Evolutionary conservation across 2,888 invertebrate species (phyloP).

Genomic region (Sinodicranocentrus sp.): DNA sequence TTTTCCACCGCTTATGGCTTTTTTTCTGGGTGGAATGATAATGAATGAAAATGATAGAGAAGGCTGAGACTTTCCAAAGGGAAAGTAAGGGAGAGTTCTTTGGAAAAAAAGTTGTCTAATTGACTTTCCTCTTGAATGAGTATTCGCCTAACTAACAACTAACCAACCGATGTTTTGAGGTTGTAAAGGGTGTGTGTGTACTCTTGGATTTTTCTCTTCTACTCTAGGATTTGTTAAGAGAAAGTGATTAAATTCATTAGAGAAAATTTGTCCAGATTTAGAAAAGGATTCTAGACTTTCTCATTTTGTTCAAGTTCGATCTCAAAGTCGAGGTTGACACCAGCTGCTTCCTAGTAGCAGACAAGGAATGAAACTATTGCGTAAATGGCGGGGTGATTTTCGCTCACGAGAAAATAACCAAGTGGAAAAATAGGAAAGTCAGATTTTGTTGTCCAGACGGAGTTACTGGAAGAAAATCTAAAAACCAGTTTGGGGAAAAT

Average conservation of each 20-base stretch:
- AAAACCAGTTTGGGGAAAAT: not conserved
- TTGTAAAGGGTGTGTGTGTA: not conserved
- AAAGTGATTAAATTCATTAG: constrained; percentile 19
- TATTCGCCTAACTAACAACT: not conserved
- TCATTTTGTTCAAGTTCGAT: no score
- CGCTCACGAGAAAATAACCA: constrained; percentile 48
- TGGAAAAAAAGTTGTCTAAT: constrained; percentile 12
- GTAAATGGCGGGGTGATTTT: constrained; percentile 62
- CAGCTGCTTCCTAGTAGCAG: constrained; percentile 31
- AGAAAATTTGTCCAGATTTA: not conserved
- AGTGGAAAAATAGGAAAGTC: constrained; percentile 39
- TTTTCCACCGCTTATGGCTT: no score
- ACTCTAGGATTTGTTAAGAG: no score
- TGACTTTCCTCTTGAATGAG: not conserved
- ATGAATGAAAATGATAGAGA: no score
- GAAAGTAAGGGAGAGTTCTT: not conserved
- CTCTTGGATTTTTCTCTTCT: no score
- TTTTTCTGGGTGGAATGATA: no score
- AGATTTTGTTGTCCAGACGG: constrained; percentile 17
- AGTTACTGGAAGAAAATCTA: not conserved
- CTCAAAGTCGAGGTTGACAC: constrained; percentile 26
- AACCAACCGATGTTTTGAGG: not conserved
- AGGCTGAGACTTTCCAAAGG: not conserved
- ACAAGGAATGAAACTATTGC: constrained; percentile 36
- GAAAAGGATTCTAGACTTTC: no score